These are phyloP conservation scores for Thalpophila matura DNA, from an alignment of 2,888 invertebrate species.

Conservation along the genomic window DNA sequence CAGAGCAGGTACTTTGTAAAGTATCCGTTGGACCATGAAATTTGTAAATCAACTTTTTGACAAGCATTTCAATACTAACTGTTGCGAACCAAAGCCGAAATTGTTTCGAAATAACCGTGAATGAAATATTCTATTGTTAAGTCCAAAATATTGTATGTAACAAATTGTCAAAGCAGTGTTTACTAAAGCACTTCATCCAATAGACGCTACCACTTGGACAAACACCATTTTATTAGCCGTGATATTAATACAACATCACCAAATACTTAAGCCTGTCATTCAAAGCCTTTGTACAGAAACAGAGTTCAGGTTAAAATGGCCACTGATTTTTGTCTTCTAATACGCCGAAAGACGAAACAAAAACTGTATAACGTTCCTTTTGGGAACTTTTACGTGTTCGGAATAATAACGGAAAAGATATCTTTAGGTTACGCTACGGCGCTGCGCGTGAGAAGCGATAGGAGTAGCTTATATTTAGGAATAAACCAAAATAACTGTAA, in stretches of 20 bases:
- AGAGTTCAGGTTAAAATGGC: slow-evolving; percentile 52
- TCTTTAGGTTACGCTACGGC: slow-evolving; percentile 48
- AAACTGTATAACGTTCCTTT: slow-evolving; percentile 62
- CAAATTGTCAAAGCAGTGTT: slow-evolving; percentile 9
- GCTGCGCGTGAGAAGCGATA: neutral
- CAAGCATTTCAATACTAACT: neutral
- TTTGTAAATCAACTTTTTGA: neutral
- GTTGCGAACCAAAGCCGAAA: neutral
- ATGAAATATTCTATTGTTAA: slow-evolving; percentile 3
- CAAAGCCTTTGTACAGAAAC: slow-evolving; percentile 43
- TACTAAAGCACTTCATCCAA: slow-evolving; percentile 10
- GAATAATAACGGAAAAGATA: slow-evolving; percentile 64
- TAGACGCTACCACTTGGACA: slow-evolving; percentile 69
- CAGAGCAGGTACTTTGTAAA: neutral
- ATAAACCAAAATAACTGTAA: neutral
- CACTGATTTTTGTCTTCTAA: slow-evolving; percentile 59
- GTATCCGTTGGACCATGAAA: neutral
- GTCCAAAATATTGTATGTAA: neutral
- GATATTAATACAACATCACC: slow-evolving; percentile 65
- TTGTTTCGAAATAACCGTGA: neutral
- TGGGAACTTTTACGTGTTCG: slow-evolving; percentile 65
- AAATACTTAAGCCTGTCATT: slow-evolving; percentile 52
- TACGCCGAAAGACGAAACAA: slow-evolving; percentile 66
- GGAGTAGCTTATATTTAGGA: neutral
- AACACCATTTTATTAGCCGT: slow-evolving; percentile 77